These are phyloP conservation scores for Plagodis dolabraria DNA, from an alignment of 2,888 invertebrate species.

Conservation along the genomic window DNA sequence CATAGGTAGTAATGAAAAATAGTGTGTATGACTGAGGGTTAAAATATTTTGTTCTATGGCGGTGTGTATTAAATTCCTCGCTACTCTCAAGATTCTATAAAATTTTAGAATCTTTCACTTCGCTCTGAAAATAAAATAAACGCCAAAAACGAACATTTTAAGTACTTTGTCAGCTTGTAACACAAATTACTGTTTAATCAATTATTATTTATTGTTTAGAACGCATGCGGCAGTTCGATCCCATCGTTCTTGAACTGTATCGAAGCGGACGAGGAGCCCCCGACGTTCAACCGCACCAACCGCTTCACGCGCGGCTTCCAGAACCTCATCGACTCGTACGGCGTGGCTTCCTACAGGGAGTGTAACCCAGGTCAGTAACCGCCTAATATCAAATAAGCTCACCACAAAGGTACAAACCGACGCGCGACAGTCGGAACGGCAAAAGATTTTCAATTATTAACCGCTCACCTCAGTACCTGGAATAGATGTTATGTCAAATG, in stretches of 20 bases:
- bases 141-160: no score
- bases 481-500: no score
- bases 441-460: no score
- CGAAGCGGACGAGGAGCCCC: slow-evolving; percentile 91
- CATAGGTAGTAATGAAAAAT: no score
- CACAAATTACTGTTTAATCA: neutral
- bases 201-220: slow-evolving; percentile 65
- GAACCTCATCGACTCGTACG: slow-evolving; percentile 96
- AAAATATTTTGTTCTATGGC: no score
- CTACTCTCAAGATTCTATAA: no score
- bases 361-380: slow-evolving; percentile 90
- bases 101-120: no score
- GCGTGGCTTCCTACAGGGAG: slow-evolving; percentile 96
- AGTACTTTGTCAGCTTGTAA: neutral
- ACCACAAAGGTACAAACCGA: neutral
- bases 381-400: neutral
- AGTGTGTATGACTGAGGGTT: no score
- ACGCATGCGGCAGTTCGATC: slow-evolving; percentile 92
- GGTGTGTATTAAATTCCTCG: no score
- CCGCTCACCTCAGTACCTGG: no score
- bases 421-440: neutral
- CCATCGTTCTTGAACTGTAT: slow-evolving; percentile 97
- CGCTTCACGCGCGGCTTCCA: slow-evolving; percentile 97
- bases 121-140: no score
- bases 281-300: slow-evolving; percentile 96